A percentile compares a stretch with the other conserved stretches of the same genome.
These are phyloP conservation scores for Catharus minimus DNA, from an alignment of 2,113 vertebrate species.

Conservation along the genomic window DNA sequence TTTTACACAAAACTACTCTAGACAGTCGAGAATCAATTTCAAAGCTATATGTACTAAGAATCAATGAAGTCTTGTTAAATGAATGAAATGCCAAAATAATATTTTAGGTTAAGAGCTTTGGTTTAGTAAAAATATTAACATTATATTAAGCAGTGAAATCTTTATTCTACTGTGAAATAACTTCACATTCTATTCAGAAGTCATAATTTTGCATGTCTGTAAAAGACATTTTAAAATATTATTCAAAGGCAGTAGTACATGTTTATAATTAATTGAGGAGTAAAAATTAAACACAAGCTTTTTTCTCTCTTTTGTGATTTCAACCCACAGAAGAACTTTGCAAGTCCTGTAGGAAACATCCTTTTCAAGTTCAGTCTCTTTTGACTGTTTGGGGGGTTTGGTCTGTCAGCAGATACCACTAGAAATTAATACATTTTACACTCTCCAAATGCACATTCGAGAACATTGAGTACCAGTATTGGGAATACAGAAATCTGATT, in stretches of 20 bases:
- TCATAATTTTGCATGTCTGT: background rate
- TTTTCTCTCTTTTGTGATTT: background rate
- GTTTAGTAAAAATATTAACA: background rate
- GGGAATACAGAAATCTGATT: background rate
- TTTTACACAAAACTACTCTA: background rate
- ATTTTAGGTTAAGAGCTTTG: background rate
- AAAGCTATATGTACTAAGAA: background rate
- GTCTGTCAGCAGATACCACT: background rate
- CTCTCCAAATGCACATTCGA: background rate
- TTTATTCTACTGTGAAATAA: background rate
- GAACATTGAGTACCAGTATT: rapidly evolving
- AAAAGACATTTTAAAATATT: background rate
- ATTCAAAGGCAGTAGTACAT: background rate
- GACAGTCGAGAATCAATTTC: background rate
- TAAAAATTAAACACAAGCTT: background rate
- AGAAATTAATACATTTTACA: background rate
- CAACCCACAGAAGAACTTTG: background rate
- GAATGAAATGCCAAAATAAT: background rate
- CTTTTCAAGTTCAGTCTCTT: background rate
- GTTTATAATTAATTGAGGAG: background rate
- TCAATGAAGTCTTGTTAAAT: background rate
- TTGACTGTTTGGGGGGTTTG: background rate
- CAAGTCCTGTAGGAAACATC: background rate
- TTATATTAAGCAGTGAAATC: background rate
- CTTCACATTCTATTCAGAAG: background rate